phyloP scores from a whole-genome alignment of 2,113 vertebrate species.

The Eurypyga helias region DNA sequence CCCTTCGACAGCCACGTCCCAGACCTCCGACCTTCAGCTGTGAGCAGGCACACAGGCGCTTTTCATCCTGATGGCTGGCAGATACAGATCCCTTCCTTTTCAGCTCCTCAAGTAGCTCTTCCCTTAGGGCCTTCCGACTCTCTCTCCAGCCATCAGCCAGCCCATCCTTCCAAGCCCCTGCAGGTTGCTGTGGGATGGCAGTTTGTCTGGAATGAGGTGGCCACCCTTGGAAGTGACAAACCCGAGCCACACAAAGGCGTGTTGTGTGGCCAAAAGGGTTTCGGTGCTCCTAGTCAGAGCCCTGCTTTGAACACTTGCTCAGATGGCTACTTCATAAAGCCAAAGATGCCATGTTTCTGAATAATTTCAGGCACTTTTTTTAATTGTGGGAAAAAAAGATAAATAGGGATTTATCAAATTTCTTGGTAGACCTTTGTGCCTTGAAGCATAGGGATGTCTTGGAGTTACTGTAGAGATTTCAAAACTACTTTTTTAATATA shows the following conservation, averaged over 20 bases:
- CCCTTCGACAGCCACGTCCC: rapidly evolving
- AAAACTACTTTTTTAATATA: neutral
- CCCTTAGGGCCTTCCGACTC: neutral
- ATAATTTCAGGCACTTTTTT: neutral
- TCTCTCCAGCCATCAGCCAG: neutral
- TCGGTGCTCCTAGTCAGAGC: neutral
- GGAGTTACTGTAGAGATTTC: neutral
- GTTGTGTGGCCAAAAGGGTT: neutral
- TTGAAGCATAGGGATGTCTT: neutral
- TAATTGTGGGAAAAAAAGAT: neutral
- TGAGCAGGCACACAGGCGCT: neutral
- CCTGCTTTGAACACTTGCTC: neutral
- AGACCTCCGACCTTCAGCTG: neutral
- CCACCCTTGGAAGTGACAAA: neutral
- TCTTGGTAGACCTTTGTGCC: neutral
- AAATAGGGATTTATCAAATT: neutral
- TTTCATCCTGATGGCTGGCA: neutral
- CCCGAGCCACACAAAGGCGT: neutral
- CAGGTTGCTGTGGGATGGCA: neutral
- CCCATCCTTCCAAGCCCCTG: neutral
- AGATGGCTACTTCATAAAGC: neutral
- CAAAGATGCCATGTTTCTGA: neutral
- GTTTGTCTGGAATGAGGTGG: neutral
- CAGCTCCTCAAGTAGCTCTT: neutral
- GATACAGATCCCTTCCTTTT: neutral